Conservation (phyloP, 2,113 vertebrate genomes). For the Xenotilapia longispinis region DNA sequence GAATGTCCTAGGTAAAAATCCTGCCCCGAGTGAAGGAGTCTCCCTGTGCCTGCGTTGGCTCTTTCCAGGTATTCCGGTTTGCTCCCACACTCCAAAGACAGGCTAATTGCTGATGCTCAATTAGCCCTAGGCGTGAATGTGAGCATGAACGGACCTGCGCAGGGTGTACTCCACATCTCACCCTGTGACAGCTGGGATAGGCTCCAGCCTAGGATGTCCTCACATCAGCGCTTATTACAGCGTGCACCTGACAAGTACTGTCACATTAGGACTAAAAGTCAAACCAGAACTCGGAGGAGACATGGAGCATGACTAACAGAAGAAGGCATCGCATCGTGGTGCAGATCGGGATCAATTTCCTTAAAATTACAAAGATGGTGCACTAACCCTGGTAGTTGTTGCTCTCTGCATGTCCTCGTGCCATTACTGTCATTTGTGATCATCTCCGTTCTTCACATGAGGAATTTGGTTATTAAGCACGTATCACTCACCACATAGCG, state of each 20-base stretch:
- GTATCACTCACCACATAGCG: neutral
- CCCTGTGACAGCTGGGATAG: neutral
- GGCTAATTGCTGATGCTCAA: neutral
- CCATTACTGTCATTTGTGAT: neutral
- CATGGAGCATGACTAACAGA: neutral
- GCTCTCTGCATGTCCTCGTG: neutral
- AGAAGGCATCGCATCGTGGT: neutral
- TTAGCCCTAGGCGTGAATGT: neutral
- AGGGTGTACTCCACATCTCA: neutral
- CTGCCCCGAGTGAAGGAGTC: neutral
- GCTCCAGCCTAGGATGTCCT: neutral
- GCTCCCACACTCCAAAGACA: neutral
- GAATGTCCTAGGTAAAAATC: neutral
- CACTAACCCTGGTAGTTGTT: neutral
- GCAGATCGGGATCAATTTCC: neutral
- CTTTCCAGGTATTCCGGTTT: too few species aligned
- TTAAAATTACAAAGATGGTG: neutral
- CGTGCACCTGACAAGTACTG: neutral
- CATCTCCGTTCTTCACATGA: neutral
- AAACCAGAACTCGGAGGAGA: neutral
- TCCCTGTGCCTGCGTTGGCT: neutral
- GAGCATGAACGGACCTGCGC: neutral
- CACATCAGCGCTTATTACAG: neutral
- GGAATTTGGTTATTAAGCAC: neutral
- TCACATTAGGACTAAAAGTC: neutral